Conservation (phyloP, 2,113 vertebrate genomes). For the Ceratotherium simum region DNA sequence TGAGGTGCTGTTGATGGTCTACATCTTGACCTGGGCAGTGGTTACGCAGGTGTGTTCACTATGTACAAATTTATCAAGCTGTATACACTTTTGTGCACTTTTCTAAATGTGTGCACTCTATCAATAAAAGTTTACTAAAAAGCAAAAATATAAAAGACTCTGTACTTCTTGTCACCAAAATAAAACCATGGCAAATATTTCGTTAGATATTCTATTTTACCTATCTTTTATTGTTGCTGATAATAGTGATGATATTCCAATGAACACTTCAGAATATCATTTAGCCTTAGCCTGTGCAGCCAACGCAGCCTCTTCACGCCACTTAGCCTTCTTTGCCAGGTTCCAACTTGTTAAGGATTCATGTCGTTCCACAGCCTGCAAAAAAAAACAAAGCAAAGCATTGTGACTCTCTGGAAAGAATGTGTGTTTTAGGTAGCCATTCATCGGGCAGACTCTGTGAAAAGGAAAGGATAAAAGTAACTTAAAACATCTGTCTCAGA, state of each 20-base stretch:
- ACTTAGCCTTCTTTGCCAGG: constrained; percentile 89
- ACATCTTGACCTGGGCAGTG: neutral
- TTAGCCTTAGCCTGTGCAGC: constrained; percentile 79
- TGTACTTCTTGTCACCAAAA: constrained; percentile 10
- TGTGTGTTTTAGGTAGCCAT: neutral
- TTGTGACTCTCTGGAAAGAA: neutral
- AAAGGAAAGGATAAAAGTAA: constrained; percentile 15
- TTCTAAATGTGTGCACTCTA: neutral
- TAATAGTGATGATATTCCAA: neutral
- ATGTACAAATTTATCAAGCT: neutral
- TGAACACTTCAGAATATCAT: constrained; percentile 60
- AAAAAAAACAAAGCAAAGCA: neutral
- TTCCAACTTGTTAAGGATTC: constrained; percentile 89
- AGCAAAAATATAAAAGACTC: neutral
- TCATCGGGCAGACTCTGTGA: neutral
- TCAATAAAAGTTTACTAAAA: neutral
- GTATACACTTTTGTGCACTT: neutral
- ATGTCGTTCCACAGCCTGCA: constrained; percentile 85
- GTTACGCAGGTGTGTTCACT: neutral
- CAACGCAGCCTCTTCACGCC: constrained; percentile 82
- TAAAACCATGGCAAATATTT: constrained; percentile 6
- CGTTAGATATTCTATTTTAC: neutral
- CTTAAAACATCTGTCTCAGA: neutral
- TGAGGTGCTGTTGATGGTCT: neutral
- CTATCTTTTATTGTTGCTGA: constrained; percentile 38